Base-by-base conservation (phyloP, 1,140 invertebrate species). In the Drosophila bocqueti region DNA sequence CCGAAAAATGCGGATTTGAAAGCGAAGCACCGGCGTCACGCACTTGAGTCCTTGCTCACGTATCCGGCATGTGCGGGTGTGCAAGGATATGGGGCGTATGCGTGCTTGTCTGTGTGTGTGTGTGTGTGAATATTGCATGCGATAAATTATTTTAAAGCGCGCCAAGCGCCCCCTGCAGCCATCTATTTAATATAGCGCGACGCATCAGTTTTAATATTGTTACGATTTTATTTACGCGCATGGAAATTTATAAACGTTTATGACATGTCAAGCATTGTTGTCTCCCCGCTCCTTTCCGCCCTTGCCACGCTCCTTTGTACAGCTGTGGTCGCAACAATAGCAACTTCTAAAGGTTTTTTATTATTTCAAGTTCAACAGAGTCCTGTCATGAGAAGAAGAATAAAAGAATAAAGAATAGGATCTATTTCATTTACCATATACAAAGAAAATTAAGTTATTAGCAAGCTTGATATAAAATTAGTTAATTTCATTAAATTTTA, bases 141-240 rank as follows among this genome's bases (percentile, higher is more conserved):
- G 75, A 90, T 90, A 90, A 90, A 90, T 90, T 90, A 90, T 90
- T 90, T 90, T 89, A 85, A 90, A 90, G 76, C 76, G 76, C 62
- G 15, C 31, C 34, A 18, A 8, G 24, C 60, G 38, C 42, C 34
- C 34, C 65, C 31, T 45, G 49, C 42, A 57, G 61, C 67, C 69
- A 76, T 84, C 79, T 86, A 85, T 86, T 85, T 85, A 86, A 86
- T 85, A 76, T 79, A 82, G 79, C 75, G 83, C 83, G 29, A 83
- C 79, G 76, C 83, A 87, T 87, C 83, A 89, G 47, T 87, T 87
- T 87, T 87, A 87, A 87, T 87, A 87, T 89, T 81, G 83, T 87
- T 83, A 58, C 73, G 84, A 73, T 81, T 87, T 83, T 87, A 87
- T 89, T 87, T 87, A 83, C 81, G 62, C 80, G 77, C 81, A 74